Evolutionary conservation across 2,888 invertebrate genomes (phyloP).

Genomic region (Hedya salicella): DNA sequence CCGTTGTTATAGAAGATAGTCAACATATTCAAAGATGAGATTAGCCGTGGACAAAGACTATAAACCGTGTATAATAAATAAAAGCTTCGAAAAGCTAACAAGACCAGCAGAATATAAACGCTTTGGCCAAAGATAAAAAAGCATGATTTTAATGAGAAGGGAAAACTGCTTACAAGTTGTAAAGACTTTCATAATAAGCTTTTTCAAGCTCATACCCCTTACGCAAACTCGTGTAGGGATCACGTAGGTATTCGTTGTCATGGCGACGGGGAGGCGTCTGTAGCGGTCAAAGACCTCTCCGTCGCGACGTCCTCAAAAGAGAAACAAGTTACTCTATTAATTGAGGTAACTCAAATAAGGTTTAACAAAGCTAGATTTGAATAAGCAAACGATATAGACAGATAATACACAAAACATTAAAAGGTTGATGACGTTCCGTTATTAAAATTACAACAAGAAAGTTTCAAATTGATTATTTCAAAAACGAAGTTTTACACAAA

Average conservation of each 20-base stretch:
- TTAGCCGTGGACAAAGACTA: background rate
- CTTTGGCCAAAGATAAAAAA: constrained; percentile 42
- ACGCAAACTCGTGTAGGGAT: constrained; percentile 58
- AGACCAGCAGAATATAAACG: background rate
- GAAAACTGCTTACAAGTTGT: constrained; percentile 53
- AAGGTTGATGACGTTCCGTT: constrained; percentile 56
- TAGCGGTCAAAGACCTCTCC: constrained; percentile 75
- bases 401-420: constrained; percentile 53
- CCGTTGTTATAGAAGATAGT: background rate
- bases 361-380: constrained; percentile 56
- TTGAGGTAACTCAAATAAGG: constrained; percentile 66
- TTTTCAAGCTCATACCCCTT: constrained; percentile 58
- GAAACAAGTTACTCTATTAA: constrained; percentile 73
- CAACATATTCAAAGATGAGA: constrained; percentile 1
- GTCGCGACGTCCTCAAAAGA: constrained; percentile 73
- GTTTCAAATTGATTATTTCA: constrained; percentile 57
- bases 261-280: constrained; percentile 68
- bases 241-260: constrained; percentile 71
- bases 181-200: constrained; percentile 64
- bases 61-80: background rate
- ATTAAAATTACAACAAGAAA: constrained; percentile 47
- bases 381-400: constrained; percentile 53
- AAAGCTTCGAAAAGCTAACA: background rate
- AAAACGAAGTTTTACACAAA: constrained; percentile 22
- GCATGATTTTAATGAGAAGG: constrained; percentile 60